Evolutionary conservation across 2,888 invertebrate species (phyloP), one percentile per base, ranked within the genome.

Genomic region (Mayetiola destructor): DNA sequence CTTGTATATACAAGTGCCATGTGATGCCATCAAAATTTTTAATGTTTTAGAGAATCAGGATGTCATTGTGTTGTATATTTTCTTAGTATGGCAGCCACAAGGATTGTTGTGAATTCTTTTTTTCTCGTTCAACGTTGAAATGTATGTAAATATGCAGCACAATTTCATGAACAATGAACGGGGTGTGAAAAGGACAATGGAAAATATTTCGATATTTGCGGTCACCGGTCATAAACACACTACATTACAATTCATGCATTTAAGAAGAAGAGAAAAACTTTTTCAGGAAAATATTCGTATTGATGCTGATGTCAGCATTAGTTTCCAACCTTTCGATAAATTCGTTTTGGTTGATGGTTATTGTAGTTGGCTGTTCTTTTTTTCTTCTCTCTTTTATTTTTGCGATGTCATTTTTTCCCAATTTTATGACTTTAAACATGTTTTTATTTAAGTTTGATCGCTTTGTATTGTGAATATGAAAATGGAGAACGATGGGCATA

Each of bases 361-460:
- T 23, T 42, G 5, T 12, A 9, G 21, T 20, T 42, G 12, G 2
- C 12, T 42, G n/a, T 42, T 42, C 39, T 20, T 12, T 39, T 10
- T 39, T 10, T 16, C 39, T 18, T 39, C 12, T 42, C 10, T 42
- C 2, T 21, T 23, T 23, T 21, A n/a, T 27, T 48, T 48, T 27
- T 48, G 48, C 29, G 27, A 9, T 48, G 48, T 48, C 48, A 48
- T 48, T 48, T 48, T 16, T 27, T 48, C 27, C 27, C 23, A n/a
- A 48, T 48, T 48, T 48, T 48, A 48, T 48, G 48, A 48, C 48
- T 48, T n/a, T n/a, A n/a, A n/a, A n/a, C n/a, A n/a, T n/a, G n/a
- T n/a, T n/a, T n/a, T n/a, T n/a, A n/a, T n/a, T n/a, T n/a, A n/a
- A n/a, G n/a, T n/a, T n/a, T n/a, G n/a, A n/a, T n/a, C n/a, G n/a